Evolutionary conservation across 2,797 vertebrate genomes (phyloP), one percentile per base, ranked within the genome.

Genomic region (Serranus cabrilla): DNA sequence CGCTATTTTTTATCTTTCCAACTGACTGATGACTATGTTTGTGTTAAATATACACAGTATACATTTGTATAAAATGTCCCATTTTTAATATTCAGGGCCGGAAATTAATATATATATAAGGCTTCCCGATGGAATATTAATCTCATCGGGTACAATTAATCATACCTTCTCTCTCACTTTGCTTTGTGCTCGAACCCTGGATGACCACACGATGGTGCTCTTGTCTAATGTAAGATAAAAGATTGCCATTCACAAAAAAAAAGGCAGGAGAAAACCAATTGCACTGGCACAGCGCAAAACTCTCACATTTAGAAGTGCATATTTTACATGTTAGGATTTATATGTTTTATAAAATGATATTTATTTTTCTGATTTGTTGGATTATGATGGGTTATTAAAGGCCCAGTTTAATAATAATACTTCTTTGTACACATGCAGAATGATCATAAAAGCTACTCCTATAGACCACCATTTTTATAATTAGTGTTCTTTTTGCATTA

Each of bases 131-230:
- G 71, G 74, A 74, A 81, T 62, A 61, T 50, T 34, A 23, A 58
- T 43, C 25, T 63, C 4, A 40, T 1, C 69, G 50, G 20, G 17
- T 9, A 27, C 10, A 40, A 64, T 55, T 31, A 50, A 65, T 73
- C 40, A 61, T 18, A 2, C 7, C 7, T 16, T 34, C 20, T 20
- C 5, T 42, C 12, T 45, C 1, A 7, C 2, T 14, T 7, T 20
- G 7, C 18, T 43, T 42, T 70, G 17, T 85, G 84, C 39, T 54
- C 1, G 23, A 57, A 49, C 18, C 8, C 2, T 2, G 49, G 1
- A 16, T 57, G 25, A 68, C 93, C 94, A 93, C 93, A 87, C 0
- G 90, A 82, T 93, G 93, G 92, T 2, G 81, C 1, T 70, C 52
- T 88, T 65, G 76, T 74, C 63, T 70, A 70, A 18, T 59, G 8